Percentiles rank a stretch among this genome's conserved stretches.
These are phyloP conservation scores for Thecocarcelia acutangulata DNA, from an alignment of 2,888 invertebrate genomes.

Conservation along the genomic window DNA sequence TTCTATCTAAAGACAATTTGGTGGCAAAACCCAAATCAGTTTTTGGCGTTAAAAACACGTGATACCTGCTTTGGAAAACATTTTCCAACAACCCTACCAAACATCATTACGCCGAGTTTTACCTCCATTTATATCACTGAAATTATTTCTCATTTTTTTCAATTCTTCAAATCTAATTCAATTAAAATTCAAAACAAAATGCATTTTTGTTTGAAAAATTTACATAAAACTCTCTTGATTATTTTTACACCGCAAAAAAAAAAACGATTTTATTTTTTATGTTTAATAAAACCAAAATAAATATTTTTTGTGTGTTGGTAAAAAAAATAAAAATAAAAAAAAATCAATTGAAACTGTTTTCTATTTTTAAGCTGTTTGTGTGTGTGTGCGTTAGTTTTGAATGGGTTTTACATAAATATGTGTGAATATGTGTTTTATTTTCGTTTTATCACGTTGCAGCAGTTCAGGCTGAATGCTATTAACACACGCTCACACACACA, in stretches of 20 bases:
- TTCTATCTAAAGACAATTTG: no score
- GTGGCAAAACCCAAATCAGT: no score
- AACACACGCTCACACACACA: no score
- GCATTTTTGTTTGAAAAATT: neutral
- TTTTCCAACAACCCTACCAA: no score
- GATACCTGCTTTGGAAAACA: no score
- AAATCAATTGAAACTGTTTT: conserved; percentile 11
- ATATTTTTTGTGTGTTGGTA: no score
- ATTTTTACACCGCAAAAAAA: neutral
- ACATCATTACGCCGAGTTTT: no score
- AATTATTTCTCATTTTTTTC: no score
- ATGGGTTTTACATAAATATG: neutral
- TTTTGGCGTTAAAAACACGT: no score
- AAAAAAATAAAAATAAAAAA: no score
- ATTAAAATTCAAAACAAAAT: conserved; percentile 6
- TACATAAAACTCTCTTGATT: neutral
- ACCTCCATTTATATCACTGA: no score
- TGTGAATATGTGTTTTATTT: neutral
- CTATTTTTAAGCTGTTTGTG: neutral
- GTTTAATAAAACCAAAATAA: neutral
- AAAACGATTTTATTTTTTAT: neutral
- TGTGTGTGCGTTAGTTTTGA: neutral
- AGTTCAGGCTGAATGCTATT: conserved; percentile 45
- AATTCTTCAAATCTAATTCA: conserved; percentile 1
- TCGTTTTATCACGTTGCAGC: conserved; percentile 25